Percentiles rank a stretch among this genome's conserved stretches.
Conservation (phyloP, 2,797 vertebrate species). For the Neoniphon sammara region DNA sequence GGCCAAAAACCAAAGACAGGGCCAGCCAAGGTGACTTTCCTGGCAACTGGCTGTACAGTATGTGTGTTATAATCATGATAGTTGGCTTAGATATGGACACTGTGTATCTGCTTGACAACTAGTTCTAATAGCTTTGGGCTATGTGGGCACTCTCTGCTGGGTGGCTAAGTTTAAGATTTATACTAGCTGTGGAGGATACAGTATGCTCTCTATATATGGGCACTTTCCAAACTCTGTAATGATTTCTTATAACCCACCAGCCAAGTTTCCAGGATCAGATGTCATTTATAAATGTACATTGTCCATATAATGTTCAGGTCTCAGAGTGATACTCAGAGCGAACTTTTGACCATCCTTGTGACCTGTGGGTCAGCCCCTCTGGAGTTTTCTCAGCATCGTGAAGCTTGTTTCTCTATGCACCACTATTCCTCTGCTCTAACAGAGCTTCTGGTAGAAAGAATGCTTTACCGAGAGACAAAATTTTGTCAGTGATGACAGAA, state of each 20-base stretch:
- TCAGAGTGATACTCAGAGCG: conserved; percentile 1
- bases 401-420: neutral
- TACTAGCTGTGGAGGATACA: conserved; percentile 35
- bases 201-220: conserved; percentile 19
- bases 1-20: conserved; percentile 72
- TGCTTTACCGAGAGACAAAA: conserved; percentile 18
- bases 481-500: conserved; percentile 6
- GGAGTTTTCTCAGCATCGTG: conserved; percentile 3
- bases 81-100: conserved; percentile 59
- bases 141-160: conserved; percentile 33
- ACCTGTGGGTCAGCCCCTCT: conserved; percentile 28
- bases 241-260: conserved; percentile 28
- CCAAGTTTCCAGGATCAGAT: conserved; percentile 36
- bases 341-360: conserved; percentile 24
- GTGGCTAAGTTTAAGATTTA: conserved; percentile 17
- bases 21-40: conserved; percentile 72
- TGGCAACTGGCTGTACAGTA: conserved; percentile 62
- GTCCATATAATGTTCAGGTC: conserved; percentile 5
- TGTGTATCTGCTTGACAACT: conserved; percentile 49
- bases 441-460: neutral
- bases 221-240: conserved; percentile 8
- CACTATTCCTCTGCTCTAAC: neutral
- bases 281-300: conserved; percentile 26
- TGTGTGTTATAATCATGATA: conserved; percentile 63
- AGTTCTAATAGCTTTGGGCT: conserved; percentile 51